phyloP scores from a whole-genome alignment of 2,888 invertebrate genomes.

The Octonoba sinensis region DNA sequence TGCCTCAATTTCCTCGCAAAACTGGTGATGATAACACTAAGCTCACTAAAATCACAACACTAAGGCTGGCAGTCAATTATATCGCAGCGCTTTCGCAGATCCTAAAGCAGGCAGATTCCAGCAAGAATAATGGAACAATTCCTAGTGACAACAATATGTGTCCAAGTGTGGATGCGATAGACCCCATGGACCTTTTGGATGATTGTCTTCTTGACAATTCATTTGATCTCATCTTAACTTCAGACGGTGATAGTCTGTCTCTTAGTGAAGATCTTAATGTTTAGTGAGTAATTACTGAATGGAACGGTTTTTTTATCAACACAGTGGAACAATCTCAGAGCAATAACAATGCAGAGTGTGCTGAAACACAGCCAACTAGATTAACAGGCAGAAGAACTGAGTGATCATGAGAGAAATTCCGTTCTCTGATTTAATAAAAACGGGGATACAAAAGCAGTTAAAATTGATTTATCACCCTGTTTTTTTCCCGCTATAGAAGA shows the following conservation, averaged over 20 bases:
- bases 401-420: too few species aligned
- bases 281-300: slow-evolving; percentile 15
- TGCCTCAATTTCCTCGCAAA: slow-evolving; percentile 75
- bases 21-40: slow-evolving; percentile 72
- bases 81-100: slow-evolving; percentile 77
- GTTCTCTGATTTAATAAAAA: too few species aligned
- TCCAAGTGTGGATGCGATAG: slow-evolving; percentile 53
- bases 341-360: too few species aligned
- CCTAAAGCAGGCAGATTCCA: slow-evolving; percentile 53
- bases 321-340: too few species aligned
- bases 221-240: slow-evolving; percentile 75
- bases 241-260: slow-evolving; percentile 76
- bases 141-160: slow-evolving; percentile 14
- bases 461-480: too few species aligned
- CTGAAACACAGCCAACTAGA: too few species aligned
- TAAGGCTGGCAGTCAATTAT: slow-evolving; percentile 88
- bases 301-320: too few species aligned
- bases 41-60: slow-evolving; percentile 89
- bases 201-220: slow-evolving; percentile 68
- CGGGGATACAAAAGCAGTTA: too few species aligned
- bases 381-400: too few species aligned
- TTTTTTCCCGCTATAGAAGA: too few species aligned
- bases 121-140: background rate
- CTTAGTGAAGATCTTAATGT: slow-evolving; percentile 66
- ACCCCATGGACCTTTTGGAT: slow-evolving; percentile 56